Evolutionary conservation across 35 echinoderm and acorn worm species (phyloP), one percentile per base, ranked within the genome.

Genomic region (Heliocidaris erythrogramma): DNA sequence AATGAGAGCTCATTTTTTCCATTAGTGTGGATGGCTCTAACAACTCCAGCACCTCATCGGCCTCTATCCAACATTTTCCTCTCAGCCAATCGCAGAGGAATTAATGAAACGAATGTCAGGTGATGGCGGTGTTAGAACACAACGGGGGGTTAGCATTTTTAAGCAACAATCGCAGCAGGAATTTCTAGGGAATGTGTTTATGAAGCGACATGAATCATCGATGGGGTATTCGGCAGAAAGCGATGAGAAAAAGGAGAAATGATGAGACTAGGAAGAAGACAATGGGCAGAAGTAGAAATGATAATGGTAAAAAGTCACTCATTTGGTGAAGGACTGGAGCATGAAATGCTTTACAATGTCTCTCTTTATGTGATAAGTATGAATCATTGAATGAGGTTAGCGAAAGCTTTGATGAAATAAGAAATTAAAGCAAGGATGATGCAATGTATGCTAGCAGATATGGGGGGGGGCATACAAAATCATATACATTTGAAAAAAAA

Each of bases 81-180:
- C 65, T 78, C 65, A n/a, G 65, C 65, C 65, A 78, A 78, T 78
- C 65, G 27, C 18, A 78, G 27, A 78, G 65, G 27, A 78, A 78
- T 78, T 78, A 78, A 78, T 78, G 65, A 78, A 78, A 78, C 65
- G 65, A 78, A 78, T 78, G 65, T 78, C 21, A 78, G 65, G 65
- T 21, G 65, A 78, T 78, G 65, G 65, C 27, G 65, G 65, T 78
- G 65, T 78, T 78, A n/a, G 65, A 78, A 78, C 14, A 78, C 65
- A 78, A n/a, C 65, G 65, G 65, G 65, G 65, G 24, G 27, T 24
- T 78, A 27, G 65, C 65, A n/a, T 78, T 78, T 78, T n/a, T 7
- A 78, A 78, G 65, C 65, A 78, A 78, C 65, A 78, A 78, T 78
- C 65, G 65, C 65, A 78, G 65, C 65, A 78, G 65, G 65, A 78